phyloP scores from a whole-genome alignment of 1,140 invertebrate species.

The Heterodera schachtii region DNA sequence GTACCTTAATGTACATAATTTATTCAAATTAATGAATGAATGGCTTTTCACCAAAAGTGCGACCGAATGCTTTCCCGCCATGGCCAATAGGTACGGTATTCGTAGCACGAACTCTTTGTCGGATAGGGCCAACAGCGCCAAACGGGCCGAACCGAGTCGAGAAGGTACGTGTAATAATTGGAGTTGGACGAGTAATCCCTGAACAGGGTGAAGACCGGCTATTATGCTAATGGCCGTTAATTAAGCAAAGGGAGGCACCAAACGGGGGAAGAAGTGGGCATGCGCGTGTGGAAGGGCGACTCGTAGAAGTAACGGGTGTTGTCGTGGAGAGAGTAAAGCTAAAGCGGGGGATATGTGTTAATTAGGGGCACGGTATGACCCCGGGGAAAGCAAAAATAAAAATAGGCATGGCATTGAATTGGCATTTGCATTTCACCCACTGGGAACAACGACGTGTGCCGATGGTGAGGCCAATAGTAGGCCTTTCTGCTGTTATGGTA shows the following conservation, averaged over 20 bases:
- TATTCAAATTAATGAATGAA: too few relatives aligned
- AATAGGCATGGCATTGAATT: too few relatives aligned
- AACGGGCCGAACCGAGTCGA: slow-evolving; percentile 24
- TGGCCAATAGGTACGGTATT: slow-evolving; percentile 31
- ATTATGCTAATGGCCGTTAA: background rate
- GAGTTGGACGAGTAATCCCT: slow-evolving; percentile 20
- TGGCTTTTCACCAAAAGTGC: background rate
- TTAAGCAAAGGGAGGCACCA: background rate
- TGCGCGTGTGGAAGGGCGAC: slow-evolving; percentile 15
- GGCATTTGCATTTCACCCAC: background rate
- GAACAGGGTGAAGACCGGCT: background rate
- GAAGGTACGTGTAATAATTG: slow-evolving; percentile 27
- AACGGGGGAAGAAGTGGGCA: slow-evolving; percentile 12
- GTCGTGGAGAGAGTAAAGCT: slow-evolving; percentile 26
- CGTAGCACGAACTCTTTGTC: background rate
- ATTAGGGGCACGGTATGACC: too few relatives aligned
- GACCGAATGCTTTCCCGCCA: slow-evolving; percentile 17
- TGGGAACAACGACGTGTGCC: slow-evolving; percentile 18
- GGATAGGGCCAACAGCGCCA: slow-evolving; percentile 22
- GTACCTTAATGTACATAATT: too few relatives aligned
- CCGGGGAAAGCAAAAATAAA: too few relatives aligned
- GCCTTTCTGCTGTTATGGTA: slow-evolving; percentile 23
- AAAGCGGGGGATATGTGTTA: background rate
- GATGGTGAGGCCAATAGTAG: slow-evolving; percentile 27
- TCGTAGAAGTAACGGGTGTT: slow-evolving; percentile 26